Evolutionary conservation across 2,888 invertebrate genomes (phyloP), one percentile per base, ranked within the genome.

Genomic region (Lochmaea crataegi): DNA sequence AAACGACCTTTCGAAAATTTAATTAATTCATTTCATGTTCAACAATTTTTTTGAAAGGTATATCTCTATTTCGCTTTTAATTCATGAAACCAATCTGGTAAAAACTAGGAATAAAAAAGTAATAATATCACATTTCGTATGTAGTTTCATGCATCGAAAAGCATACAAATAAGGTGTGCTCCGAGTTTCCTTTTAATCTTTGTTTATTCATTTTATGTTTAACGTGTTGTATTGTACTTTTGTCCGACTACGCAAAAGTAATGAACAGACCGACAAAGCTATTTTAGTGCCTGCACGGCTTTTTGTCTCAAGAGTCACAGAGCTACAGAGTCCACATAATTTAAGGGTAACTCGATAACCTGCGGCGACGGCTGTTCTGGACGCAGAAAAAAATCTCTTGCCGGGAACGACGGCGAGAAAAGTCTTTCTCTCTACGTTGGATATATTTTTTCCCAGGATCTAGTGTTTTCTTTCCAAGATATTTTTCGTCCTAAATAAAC

Each of bases 161-260:
- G 6, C 48, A n/a, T 48, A 16, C n/a, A 14, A 53, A 53, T 53
- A 53, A 53, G 53, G 18, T 7, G 18, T 7, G 45, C 45, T 45
- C 3, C 45, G 45, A 45, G 45, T 14, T 45, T 48, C 14, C 48
- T 38, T n/a, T 48, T n/a, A 48, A 48, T 18, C 53, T 53, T 18
- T 53, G 53, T 53, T 53, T 18, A 53, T 53, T 53, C 53, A 53
- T 53, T 53, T 53, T 18, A 18, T 53, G 16, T 53, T 53, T 18
- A 10, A 7, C 51, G 51, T 18, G 16, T 53, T 53, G 16, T 53
- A 7, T 53, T 53, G 18, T 53, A 48, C 48, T 48, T 48, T 48
- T 48, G 48, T 48, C 14, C 48, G 16, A 53, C 16, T 12, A 16
- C 53, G 16, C 10, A 10, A 53, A 53, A 53, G 18, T 53, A 53